These are phyloP conservation scores for Manduca sexta DNA, from an alignment of 1,140 invertebrate genomes.

Conservation along the genomic window DNA sequence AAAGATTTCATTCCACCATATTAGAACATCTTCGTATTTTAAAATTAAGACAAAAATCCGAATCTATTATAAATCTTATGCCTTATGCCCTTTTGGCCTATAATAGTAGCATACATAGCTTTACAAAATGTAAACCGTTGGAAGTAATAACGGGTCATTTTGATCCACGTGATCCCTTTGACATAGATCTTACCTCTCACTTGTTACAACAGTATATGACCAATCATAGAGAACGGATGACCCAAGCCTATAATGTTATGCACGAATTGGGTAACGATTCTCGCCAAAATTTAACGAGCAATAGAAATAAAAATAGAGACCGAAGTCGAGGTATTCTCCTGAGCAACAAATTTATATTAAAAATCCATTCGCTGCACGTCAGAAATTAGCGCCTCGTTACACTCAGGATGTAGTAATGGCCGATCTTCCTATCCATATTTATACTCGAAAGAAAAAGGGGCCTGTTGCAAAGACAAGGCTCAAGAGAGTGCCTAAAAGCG, in stretches of 20 bases:
- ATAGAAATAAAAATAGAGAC: too few relatives aligned
- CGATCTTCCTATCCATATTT: constrained; percentile 26
- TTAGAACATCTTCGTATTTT: constrained; percentile 1
- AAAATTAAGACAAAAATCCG: background rate
- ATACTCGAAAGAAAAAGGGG: constrained; percentile 21
- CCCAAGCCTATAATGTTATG: too few relatives aligned
- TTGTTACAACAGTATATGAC: background rate
- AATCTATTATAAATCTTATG: background rate
- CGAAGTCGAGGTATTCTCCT: too few relatives aligned
- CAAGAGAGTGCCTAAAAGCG: constrained; percentile 20
- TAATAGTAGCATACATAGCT: constrained; percentile 3
- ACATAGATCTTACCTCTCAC: background rate
- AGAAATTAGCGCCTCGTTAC: constrained; percentile 21
- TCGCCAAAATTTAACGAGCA: too few relatives aligned
- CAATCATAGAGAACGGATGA: background rate
- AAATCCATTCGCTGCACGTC: constrained; percentile 11
- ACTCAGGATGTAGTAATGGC: constrained; percentile 21
- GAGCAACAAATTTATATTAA: too few relatives aligned
- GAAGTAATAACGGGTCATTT: background rate
- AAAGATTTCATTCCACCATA: constrained; percentile 1
- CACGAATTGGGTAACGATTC: too few relatives aligned
- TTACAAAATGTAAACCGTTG: background rate
- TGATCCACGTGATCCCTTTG: background rate
- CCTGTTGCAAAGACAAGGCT: constrained; percentile 18
- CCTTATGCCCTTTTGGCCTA: background rate